Evolutionary conservation across 1,140 invertebrate genomes (phyloP).

Genomic region (Hydropsyche tenuis): DNA sequence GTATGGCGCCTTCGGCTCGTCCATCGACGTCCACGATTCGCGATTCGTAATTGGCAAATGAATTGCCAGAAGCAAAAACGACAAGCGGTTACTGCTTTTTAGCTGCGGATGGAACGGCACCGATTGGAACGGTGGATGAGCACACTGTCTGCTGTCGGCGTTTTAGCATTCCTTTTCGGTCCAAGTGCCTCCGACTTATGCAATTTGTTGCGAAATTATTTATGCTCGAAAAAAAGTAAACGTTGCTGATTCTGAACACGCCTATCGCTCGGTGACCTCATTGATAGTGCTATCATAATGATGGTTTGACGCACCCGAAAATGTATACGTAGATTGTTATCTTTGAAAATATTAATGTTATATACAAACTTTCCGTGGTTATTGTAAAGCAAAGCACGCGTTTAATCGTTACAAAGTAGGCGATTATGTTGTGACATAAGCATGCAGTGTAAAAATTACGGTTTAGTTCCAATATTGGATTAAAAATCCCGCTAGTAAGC

Average conservation of each 20-base stretch:
- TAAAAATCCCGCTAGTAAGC: background rate
- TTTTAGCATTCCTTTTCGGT: conserved; percentile 34
- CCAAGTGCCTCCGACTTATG: conserved; percentile 28
- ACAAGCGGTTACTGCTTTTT: background rate
- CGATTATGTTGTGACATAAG: conserved; percentile 9
- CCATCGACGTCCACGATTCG: too few relatives aligned
- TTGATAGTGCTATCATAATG: background rate
- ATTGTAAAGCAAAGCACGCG: too few relatives aligned
- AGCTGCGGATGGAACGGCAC: background rate
- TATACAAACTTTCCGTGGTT: too few relatives aligned
- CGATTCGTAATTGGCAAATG: background rate
- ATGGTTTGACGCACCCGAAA: too few relatives aligned
- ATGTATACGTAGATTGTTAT: too few relatives aligned
- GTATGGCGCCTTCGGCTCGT: too few relatives aligned
- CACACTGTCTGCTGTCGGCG: conserved; percentile 22
- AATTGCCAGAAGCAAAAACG: background rate
- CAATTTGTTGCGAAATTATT: conserved; percentile 26
- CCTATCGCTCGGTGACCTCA: background rate
- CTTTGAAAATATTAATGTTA: too few relatives aligned
- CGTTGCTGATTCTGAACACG: too few relatives aligned
- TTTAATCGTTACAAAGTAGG: too few relatives aligned
- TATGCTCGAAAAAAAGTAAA: background rate
- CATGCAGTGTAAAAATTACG: background rate
- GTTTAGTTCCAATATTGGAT: background rate
- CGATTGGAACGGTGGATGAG: conserved; percentile 27